Evolutionary conservation across 2,888 invertebrate species (phyloP).

Genomic region (Colostygia pectinataria): DNA sequence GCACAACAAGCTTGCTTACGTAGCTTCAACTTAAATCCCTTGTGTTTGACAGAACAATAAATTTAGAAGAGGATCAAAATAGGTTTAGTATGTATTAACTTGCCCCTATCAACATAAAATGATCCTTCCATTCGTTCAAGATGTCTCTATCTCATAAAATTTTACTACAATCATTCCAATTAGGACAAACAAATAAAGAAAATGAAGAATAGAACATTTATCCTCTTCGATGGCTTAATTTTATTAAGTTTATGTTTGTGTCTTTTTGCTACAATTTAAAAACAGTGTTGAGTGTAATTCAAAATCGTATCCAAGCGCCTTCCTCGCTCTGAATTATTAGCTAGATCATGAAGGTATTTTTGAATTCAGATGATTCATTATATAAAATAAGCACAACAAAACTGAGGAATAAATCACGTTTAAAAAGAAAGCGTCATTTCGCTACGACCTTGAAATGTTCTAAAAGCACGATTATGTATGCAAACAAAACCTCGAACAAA

Average conservation of each 20-base stretch:
- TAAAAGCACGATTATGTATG: no score
- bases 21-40: no score
- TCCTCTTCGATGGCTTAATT: slow-evolving; percentile 13
- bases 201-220: slow-evolving; percentile 3
- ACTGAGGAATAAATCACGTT: no score
- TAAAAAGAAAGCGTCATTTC: no score
- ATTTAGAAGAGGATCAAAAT: neutral
- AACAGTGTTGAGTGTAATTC: neutral
- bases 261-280: neutral
- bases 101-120: slow-evolving; percentile 13
- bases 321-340: no score
- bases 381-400: no score
- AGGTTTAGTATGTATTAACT: slow-evolving; percentile 6
- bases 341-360: no score
- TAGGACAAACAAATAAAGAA: slow-evolving; percentile 40
- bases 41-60: neutral
- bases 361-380: no score
- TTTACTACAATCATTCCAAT: slow-evolving; percentile 37
- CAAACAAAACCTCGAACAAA: no score
- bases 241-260: slow-evolving; percentile 7
- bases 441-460: no score
- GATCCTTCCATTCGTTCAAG: slow-evolving; percentile 11
- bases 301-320: no score
- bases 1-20: no score
- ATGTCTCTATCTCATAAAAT: slow-evolving; percentile 40